Evolutionary conservation across 1,140 invertebrate species (phyloP).

Genomic region (Stegodyphus dumicola): DNA sequence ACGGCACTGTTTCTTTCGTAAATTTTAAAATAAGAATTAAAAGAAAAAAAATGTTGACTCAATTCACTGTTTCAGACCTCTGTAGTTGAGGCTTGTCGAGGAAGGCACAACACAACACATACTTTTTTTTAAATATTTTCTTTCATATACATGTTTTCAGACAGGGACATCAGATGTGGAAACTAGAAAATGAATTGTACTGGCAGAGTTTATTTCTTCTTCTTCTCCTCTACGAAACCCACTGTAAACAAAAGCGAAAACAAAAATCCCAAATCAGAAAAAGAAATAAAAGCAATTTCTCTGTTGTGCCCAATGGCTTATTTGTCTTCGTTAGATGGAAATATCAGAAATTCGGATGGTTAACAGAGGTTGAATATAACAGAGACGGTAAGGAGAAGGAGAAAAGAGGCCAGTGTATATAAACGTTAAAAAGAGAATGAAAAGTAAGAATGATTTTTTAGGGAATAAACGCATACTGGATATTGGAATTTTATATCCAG

Average conservation of each 20-base stretch:
- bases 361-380: neutral
- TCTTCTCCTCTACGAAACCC: slow-evolving; percentile 4
- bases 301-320: slow-evolving; percentile 2
- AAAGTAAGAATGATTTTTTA: too few relatives aligned
- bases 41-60: neutral
- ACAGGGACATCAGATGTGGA: slow-evolving; percentile 46
- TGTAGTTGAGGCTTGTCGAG: neutral
- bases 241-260: slow-evolving; percentile 52
- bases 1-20: slow-evolving; percentile 1
- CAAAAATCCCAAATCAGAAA: slow-evolving; percentile 14
- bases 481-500: too few relatives aligned
- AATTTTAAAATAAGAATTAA: neutral
- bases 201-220: slow-evolving; percentile 48
- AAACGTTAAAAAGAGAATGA: too few relatives aligned
- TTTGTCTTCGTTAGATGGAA: neutral
- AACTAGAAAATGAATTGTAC: slow-evolving; percentile 58
- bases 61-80: neutral
- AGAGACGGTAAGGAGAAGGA: neutral
- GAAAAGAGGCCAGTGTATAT: neutral
- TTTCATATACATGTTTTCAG: slow-evolving; percentile 21
- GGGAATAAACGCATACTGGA: too few relatives aligned
- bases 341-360: neutral
- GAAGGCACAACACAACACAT: neutral
- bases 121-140: slow-evolving; percentile 7
- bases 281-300: neutral